phyloP scores from a whole-genome alignment of 1,140 invertebrate genomes.

The Habropoda laboriosa region DNA sequence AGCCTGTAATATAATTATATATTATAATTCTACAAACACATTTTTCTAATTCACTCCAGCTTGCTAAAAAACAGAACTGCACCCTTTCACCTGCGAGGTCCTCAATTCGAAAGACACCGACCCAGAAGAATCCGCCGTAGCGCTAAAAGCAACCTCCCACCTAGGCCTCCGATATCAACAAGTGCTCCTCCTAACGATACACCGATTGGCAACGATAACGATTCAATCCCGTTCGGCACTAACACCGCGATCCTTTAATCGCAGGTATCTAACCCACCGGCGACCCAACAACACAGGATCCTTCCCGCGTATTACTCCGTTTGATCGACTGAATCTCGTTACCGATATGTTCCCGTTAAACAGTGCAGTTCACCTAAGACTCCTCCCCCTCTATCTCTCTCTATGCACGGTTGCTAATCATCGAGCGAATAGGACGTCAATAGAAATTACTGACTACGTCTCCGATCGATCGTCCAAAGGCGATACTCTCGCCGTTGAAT shows the following conservation, averaged over 20 bases:
- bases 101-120: too few species aligned
- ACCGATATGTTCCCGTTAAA: not conserved
- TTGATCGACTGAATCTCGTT: conserved; percentile 21
- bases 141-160: not conserved
- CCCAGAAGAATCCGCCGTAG: not conserved
- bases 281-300: not conserved
- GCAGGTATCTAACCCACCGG: not conserved
- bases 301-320: not conserved
- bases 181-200: not conserved
- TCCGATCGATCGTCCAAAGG: not conserved
- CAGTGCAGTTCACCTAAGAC: not conserved
- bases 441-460: conserved; percentile 16
- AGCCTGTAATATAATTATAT: too few species aligned
- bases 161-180: not conserved
- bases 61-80: too few species aligned
- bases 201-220: not conserved
- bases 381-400: too few species aligned
- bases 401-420: conserved; percentile 24
- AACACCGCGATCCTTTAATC: not conserved
- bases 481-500: not conserved
- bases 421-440: conserved; percentile 7
- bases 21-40: too few species aligned
- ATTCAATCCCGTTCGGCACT: not conserved
- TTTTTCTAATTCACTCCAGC: too few species aligned
- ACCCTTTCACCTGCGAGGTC: too few species aligned